These are phyloP conservation scores for Maconellicoccus hirsutus DNA, from an alignment of 1,140 invertebrate genomes.

Conservation along the genomic window DNA sequence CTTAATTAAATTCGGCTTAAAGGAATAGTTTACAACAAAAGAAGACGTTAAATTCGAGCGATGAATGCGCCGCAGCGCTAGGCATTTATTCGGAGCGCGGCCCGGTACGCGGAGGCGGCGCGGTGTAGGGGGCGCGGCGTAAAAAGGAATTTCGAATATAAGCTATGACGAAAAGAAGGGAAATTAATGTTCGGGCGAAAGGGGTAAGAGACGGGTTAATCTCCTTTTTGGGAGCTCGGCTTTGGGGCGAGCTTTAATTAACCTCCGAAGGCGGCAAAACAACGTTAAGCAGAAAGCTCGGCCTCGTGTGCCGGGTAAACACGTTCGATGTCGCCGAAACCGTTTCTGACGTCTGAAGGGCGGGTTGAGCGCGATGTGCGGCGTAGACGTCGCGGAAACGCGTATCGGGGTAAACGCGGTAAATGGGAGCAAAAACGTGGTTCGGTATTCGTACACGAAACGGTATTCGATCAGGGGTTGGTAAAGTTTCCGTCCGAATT, in stretches of 20 bases:
- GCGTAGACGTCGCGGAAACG: too few species aligned
- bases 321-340: too few species aligned
- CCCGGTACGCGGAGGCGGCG: too few species aligned
- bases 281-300: slow-evolving; percentile 17
- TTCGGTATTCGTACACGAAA: too few species aligned
- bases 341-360: too few species aligned
- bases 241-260: slow-evolving; percentile 18
- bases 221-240: neutral
- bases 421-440: too few species aligned
- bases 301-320: neutral
- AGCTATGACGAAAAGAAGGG: slow-evolving; percentile 4
- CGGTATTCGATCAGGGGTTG: too few species aligned
- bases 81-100: too few species aligned
- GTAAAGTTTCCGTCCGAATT: too few species aligned
- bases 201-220: neutral
- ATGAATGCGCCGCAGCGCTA: too few species aligned
- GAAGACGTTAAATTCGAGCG: slow-evolving; percentile 16
- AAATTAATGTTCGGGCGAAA: slow-evolving; percentile 4
- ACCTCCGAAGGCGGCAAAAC: slow-evolving; percentile 14
- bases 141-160: slow-evolving; percentile 12
- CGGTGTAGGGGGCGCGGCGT: neutral
- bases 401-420: too few species aligned
- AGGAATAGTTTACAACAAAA: slow-evolving; percentile 22
- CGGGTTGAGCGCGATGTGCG: too few species aligned
- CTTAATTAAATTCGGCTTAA: slow-evolving; percentile 22